phyloP scores from a whole-genome alignment of 2,888 invertebrate species.

The Cheilosia pagana region DNA sequence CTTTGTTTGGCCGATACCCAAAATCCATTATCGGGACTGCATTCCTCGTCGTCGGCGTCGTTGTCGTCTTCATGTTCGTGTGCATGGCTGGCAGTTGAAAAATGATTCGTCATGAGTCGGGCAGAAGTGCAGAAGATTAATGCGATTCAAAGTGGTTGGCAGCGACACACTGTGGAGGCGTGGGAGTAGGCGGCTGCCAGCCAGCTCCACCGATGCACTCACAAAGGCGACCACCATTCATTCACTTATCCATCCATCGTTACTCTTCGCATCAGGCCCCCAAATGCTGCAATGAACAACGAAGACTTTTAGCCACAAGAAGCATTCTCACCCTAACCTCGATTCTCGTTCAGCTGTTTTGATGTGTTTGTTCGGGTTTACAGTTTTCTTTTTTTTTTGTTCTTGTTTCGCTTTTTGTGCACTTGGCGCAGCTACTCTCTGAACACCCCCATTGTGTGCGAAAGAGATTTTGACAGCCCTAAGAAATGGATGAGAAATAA shows the following conservation, averaged over 20 bases:
- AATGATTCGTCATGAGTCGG: slow-evolving; percentile 74
- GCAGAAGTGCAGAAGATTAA: slow-evolving; percentile 72
- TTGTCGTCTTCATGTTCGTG: slow-evolving; percentile 46
- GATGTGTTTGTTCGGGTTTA: slow-evolving; percentile 35
- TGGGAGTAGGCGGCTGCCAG: slow-evolving; percentile 68
- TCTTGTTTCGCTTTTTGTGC: not conserved
- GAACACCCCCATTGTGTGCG: slow-evolving; percentile 67
- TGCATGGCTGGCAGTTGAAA: slow-evolving; percentile 71
- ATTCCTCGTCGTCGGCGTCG: slow-evolving; percentile 39
- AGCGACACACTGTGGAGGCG: slow-evolving; percentile 61
- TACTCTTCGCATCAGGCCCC: slow-evolving; percentile 38
- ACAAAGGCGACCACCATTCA: slow-evolving; percentile 73
- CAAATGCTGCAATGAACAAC: slow-evolving; percentile 8
- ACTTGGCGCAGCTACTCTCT: slow-evolving; percentile 15
- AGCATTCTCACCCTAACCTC: slow-evolving; percentile 65
- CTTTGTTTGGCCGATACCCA: slow-evolving; percentile 66
- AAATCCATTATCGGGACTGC: slow-evolving; percentile 73
- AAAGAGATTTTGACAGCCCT: slow-evolving; percentile 71
- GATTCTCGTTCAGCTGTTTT: slow-evolving; percentile 64
- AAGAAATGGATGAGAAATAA: slow-evolving; percentile 74
- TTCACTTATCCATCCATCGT: slow-evolving; percentile 75
- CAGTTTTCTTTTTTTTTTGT: not conserved
- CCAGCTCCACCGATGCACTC: slow-evolving; percentile 57
- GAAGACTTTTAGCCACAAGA: slow-evolving; percentile 58
- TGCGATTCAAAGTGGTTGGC: slow-evolving; percentile 74